Conservation (phyloP, 1,140 invertebrate species). For the Calosoma granatense region DNA sequence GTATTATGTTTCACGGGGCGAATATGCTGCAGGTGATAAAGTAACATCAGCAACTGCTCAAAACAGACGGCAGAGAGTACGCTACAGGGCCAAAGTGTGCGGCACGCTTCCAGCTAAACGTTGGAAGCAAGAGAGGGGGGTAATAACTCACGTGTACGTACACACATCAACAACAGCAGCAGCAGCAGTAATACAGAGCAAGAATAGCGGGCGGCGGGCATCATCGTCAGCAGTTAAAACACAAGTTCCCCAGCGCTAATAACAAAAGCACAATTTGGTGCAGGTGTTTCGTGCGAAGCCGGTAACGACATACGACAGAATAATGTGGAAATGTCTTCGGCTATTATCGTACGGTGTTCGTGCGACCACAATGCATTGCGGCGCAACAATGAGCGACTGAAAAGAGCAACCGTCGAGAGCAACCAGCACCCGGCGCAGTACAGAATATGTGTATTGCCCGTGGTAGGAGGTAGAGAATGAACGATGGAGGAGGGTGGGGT, state of each 20-base stretch:
- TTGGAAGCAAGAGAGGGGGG: too few relatives aligned
- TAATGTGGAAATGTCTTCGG: not conserved
- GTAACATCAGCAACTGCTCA: too few relatives aligned
- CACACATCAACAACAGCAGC: not conserved
- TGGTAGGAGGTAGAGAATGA: too few relatives aligned
- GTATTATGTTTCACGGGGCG: too few relatives aligned
- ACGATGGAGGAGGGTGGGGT: too few relatives aligned
- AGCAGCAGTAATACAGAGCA: too few relatives aligned
- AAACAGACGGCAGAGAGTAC: too few relatives aligned
- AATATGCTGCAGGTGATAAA: too few relatives aligned
- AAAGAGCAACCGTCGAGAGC: not conserved
- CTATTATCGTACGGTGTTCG: not conserved
- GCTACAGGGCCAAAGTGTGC: not conserved
- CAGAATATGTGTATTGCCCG: too few relatives aligned
- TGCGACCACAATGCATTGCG: not conserved
- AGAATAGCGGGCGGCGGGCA: too few relatives aligned
- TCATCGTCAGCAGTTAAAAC: not conserved
- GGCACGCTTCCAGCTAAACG: not conserved
- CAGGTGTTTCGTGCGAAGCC: not conserved
- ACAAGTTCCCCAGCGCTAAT: not conserved
- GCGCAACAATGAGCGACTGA: not conserved
- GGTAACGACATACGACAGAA: not conserved
- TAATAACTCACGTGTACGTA: too few relatives aligned
- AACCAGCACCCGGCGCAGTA: too few relatives aligned
- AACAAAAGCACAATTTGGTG: not conserved